Conservation (phyloP, 1,140 invertebrate genomes). For the Drosophila takahashii region DNA sequence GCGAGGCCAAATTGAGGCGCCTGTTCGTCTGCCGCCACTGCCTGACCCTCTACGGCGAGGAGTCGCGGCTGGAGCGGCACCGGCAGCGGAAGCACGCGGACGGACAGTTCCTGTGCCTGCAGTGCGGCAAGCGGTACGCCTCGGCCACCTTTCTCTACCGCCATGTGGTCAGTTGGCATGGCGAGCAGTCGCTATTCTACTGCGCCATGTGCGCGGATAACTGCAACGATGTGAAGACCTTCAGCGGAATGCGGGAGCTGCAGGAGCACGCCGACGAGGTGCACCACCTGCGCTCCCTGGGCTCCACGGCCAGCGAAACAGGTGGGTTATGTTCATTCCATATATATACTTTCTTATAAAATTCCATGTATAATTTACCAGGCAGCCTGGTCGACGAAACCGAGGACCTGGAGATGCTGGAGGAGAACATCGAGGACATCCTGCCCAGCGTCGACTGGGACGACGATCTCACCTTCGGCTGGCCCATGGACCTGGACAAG, state of each 20-base stretch:
- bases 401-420: constrained; percentile 67
- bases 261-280: constrained; percentile 53
- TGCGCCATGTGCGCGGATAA: constrained; percentile 61
- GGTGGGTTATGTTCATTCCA: background rate
- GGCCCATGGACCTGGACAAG: constrained; percentile 64
- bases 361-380: too few species aligned
- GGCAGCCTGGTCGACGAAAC: constrained; percentile 59
- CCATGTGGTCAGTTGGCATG: constrained; percentile 67
- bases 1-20: constrained; percentile 31
- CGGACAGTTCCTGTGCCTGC: constrained; percentile 56
- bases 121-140: constrained; percentile 65
- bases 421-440: constrained; percentile 71
- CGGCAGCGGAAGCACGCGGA: constrained; percentile 54
- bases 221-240: constrained; percentile 56
- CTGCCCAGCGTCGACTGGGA: constrained; percentile 65
- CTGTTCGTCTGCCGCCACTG: constrained; percentile 61
- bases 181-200: constrained; percentile 64
- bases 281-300: constrained; percentile 37
- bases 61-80: constrained; percentile 45
- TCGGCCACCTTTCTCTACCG: constrained; percentile 58
- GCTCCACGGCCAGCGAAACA: constrained; percentile 5
- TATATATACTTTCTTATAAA: too few species aligned
- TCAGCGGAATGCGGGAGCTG: constrained; percentile 45
- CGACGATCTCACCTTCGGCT: constrained; percentile 66
- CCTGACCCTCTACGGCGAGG: constrained; percentile 59